Evolutionary conservation across 2,113 vertebrate genomes (phyloP), one percentile per base, ranked within the genome.

Genomic region (Pomatostomus ruficeps): DNA sequence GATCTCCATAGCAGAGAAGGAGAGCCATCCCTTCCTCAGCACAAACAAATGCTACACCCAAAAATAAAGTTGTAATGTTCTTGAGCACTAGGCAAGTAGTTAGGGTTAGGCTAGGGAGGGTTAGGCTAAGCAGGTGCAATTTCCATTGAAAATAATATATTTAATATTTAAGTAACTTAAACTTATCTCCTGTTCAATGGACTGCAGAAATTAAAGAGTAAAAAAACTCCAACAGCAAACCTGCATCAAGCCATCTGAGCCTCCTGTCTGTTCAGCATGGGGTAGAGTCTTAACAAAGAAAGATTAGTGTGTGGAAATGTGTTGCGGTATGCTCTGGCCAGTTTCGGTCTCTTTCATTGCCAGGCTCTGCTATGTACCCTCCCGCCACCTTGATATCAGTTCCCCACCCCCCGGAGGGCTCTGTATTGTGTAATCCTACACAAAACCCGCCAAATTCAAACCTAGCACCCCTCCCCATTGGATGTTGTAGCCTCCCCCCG

Each of bases 131-230:
- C 55, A 70, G 82, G 29, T 20, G 28, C 0, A 10, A 74, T 81
- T 88, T 84, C 68, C 65, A 62, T 48, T 74, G 67, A 89, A 84
- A 81, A 91, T 3, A 93, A 74, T n/a, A 66, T 36, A 61, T 59
- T 85, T 89, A 72, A 73, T 45, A 36, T 89, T 95, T 96, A 84
- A 20, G 38, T 87, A 96, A 96, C 77, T 71, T 91, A 63, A 74
- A 74, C 48, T 75, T 68, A 68, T 45, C 57, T 73, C 77, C 59
- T 86, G 52, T 74, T 93, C 81, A 54, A 58, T 61, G 71, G 92
- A 72, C 85, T 58, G 71, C 62, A 78, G 77, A 95, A 93, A 94
- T 85, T 80, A 65, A 52, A 90, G 59, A 84, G 55, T 26, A 19
- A 88, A 88, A 83, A 81, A 72, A 28, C 8, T 7, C 26, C 2